Base-by-base conservation (phyloP, 92 coral and sea anemone genomes). In the Blastomussa wellsi region DNA sequence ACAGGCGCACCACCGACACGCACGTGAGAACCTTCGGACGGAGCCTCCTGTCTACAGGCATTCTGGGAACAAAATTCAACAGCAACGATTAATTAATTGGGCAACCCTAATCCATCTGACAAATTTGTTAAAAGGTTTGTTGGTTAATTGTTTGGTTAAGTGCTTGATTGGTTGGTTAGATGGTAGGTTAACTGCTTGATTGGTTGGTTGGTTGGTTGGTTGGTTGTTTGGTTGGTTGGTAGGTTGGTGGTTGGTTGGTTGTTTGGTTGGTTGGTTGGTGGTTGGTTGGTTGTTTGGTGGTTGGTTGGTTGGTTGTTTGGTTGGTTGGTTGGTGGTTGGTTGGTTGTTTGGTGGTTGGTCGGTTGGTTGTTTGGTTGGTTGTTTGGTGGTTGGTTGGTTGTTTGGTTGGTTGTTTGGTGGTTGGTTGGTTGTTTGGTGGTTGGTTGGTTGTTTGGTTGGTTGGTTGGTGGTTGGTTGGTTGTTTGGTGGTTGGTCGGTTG, bases 1-100 rank as follows among this genome's bases (percentile, higher is more conserved):
- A 94, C 98, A 4, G 98, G 98, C 4, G 98, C 88, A 14, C 91
- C 79, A 16, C 98, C 98, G 32, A 94, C 92, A 44, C 95, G 95
- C 74, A 90, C 84, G 73, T 92, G 98, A 6, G 98, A 94, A 55
- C 98, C 98, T 86, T 86, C 89, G 17, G 91, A 82, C 15, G 95
- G 98, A 0, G 94, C 90, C 22, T 92, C 94, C 44, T 86, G 74
- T 19, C 86, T 82, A 47, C 88, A 90, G 1, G 95, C 98, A 80
- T 92, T 94, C 98, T 94, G 78, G 66, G 65, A 80, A 65, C 66
- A 76, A 29, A 37, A 38, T 75, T 33, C 20, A 22, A 72, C 4
- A 2, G 33, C 29, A 70, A 37, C 15, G 26, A 36, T 33, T 70
- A 5, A 70, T n/a, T n/a, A n/a, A n/a, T n/a, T n/a, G n/a, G 75